A percentile compares a stretch with the other conserved stretches of the same genome.
Evolutionary conservation across 2,888 invertebrate genomes (phyloP).

Genomic region (Callinectes sapidus): DNA sequence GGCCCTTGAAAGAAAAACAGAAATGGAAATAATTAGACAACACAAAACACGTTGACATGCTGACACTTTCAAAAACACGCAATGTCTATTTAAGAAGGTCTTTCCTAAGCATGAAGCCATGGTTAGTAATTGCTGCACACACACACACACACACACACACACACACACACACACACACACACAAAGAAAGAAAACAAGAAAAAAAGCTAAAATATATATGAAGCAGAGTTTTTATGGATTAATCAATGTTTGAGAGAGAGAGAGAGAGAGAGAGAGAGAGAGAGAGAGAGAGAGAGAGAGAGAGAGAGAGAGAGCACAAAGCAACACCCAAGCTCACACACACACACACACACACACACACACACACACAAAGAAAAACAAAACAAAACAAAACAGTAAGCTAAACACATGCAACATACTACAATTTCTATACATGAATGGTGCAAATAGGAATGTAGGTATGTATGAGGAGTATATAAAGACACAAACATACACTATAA

Average conservation of each 20-base stretch:
- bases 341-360: neutral
- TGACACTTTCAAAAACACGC: neutral
- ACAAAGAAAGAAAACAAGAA: neutral
- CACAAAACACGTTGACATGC: neutral
- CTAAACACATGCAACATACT: neutral
- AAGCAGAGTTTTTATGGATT: too few relatives aligned
- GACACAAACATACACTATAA: constrained; percentile 29
- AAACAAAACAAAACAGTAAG: too few relatives aligned
- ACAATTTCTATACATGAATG: constrained; percentile 43
- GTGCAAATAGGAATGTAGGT: constrained; percentile 18
- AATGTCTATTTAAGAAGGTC: neutral
- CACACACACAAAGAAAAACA: neutral
- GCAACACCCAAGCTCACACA: neutral
- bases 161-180: neutral
- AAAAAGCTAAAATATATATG: too few relatives aligned
- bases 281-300: neutral
- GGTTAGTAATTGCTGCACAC: neutral
- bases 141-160: too few relatives aligned
- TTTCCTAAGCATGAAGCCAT: neutral
- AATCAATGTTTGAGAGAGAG: neutral
- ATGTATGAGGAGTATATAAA: neutral
- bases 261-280: neutral
- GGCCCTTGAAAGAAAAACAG: constrained; percentile 62
- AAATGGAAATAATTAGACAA: constrained; percentile 47
- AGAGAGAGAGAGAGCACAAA: neutral